phyloP scores from a whole-genome alignment of 1,140 invertebrate species.

The Aphaenogaster rudis region DNA sequence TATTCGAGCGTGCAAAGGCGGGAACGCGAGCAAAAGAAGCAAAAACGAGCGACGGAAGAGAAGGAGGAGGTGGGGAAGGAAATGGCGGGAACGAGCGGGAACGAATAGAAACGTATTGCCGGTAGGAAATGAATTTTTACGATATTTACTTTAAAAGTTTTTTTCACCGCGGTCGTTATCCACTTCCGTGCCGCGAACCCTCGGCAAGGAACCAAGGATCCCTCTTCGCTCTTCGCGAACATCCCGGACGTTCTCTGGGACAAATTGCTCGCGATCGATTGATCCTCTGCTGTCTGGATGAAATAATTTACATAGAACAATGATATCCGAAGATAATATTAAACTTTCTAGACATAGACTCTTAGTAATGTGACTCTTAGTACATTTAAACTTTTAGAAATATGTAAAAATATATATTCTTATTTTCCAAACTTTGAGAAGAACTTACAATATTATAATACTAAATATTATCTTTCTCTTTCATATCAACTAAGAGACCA shows the following conservation, averaged over 20 bases:
- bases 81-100: conserved; percentile 3
- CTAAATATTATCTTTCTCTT: neutral
- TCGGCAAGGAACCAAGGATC: conserved; percentile 64
- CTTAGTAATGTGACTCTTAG: too few relatives aligned
- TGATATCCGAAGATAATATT: neutral
- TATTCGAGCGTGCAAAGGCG: conserved; percentile 63
- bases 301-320: conserved; percentile 57
- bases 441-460: neutral
- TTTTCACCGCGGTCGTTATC: conserved; percentile 71
- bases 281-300: conserved; percentile 51
- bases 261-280: conserved; percentile 74
- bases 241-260: conserved; percentile 60
- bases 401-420: neutral
- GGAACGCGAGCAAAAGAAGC: conserved; percentile 36
- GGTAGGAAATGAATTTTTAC: conserved; percentile 79
- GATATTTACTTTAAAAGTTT: conserved; percentile 79
- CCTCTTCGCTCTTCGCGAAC: conserved; percentile 28
- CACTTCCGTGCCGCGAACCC: conserved; percentile 70
- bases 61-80: neutral
- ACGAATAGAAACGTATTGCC: conserved; percentile 77
- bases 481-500: neutral
- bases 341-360: neutral
- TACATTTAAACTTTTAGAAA: neutral
- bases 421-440: neutral
- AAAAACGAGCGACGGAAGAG: conserved; percentile 10